Evolutionary conservation across 2,113 vertebrate species (phyloP).

Genomic region (Columbina picui): DNA sequence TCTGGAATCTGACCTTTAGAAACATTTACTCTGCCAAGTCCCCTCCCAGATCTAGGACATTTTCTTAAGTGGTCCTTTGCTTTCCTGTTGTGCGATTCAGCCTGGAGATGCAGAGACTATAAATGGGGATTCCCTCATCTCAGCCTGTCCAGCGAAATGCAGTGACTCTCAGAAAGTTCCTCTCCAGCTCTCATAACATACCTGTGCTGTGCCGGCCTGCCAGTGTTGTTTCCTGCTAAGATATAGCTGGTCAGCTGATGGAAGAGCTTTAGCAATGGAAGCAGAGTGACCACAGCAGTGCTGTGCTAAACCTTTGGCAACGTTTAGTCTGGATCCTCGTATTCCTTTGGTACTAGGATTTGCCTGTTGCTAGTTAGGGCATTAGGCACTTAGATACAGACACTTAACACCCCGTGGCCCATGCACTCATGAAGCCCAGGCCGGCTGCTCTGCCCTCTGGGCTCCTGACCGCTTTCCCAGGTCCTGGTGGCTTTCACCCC

Average conservation of each 20-base stretch:
- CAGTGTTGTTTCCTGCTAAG: neutral
- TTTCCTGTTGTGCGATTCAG: slow-evolving; percentile 30
- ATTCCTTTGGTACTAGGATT: neutral
- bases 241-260: neutral
- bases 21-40: slow-evolving; percentile 30
- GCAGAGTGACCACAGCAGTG: neutral
- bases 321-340: neutral
- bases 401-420: neutral
- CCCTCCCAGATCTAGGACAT: neutral
- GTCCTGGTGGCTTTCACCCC: neutral
- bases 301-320: neutral
- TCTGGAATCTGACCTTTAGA: slow-evolving; percentile 11
- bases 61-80: slow-evolving; percentile 1
- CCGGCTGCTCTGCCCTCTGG: neutral
- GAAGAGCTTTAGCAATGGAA: neutral
- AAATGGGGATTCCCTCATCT: slow-evolving; percentile 23
- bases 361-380: neutral
- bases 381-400: neutral
- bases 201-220: fast-evolving
- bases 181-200: slow-evolving; percentile 36
- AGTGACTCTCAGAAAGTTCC: neutral
- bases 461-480: neutral
- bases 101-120: neutral
- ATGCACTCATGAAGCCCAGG: neutral
- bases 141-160: neutral